Conservation (phyloP, 2,888 invertebrate species). For the Melangyna quadrimaculata region DNA sequence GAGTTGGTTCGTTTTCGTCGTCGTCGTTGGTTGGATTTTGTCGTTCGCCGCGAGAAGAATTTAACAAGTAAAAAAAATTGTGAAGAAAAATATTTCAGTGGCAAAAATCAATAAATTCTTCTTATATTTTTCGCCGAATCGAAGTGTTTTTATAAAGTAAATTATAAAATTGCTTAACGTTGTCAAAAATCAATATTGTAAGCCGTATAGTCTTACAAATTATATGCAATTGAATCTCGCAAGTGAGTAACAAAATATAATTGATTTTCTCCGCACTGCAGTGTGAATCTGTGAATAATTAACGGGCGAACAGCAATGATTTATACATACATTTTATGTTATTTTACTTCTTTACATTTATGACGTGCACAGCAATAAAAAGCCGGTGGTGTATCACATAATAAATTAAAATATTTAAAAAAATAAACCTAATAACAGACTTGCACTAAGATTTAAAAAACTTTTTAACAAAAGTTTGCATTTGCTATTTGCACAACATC, state of each 20-base stretch:
- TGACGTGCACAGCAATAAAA: conserved; percentile 66
- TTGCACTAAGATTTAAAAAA: not conserved
- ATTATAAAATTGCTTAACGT: conserved; percentile 7
- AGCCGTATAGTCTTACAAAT: conserved; percentile 11
- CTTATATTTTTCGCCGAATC: conserved; percentile 37
- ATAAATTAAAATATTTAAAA: conserved; percentile 8
- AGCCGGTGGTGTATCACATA: conserved; percentile 55
- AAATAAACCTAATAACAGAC: not conserved
- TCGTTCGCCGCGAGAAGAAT: conserved; percentile 69
- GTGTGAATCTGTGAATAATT: conserved; percentile 56
- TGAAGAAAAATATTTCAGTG: conserved; percentile 51
- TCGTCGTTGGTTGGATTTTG: conserved; percentile 55
- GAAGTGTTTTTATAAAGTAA: conserved; percentile 9
- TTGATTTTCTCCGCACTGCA: conserved; percentile 59
- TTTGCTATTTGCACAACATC: conserved; percentile 13
- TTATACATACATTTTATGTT: conserved; percentile 44
- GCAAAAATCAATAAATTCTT: conserved; percentile 66
- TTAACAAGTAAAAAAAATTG: conserved; percentile 44
- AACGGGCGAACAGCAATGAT: conserved; percentile 59
- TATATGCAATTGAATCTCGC: conserved; percentile 53
- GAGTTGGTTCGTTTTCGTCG: conserved; percentile 64
- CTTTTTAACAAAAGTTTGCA: conserved; percentile 2
- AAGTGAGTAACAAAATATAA: conserved; percentile 60
- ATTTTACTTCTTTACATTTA: conserved; percentile 24
- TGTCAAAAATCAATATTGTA: not conserved